phyloP scores from a whole-genome alignment of 1,140 invertebrate species.

The Anthonomus grandis region DNA sequence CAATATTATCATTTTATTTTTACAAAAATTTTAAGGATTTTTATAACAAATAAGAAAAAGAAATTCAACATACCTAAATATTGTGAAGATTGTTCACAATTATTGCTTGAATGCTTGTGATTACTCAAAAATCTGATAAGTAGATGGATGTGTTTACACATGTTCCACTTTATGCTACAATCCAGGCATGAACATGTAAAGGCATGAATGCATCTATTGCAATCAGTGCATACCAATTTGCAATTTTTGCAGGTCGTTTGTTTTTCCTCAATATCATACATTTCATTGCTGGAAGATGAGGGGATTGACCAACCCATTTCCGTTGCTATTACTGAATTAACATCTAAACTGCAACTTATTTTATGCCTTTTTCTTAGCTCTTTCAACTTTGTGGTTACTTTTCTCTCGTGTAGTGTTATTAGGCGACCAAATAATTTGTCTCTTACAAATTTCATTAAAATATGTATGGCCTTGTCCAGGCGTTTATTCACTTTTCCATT shows the following conservation, averaged over 20 bases:
- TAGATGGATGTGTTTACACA: conserved; percentile 25
- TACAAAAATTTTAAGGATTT: too few relatives aligned
- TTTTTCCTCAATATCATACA: conserved; percentile 9
- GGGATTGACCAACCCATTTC: conserved; percentile 5
- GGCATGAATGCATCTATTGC: conserved; percentile 18
- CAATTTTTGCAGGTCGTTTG: conserved; percentile 8
- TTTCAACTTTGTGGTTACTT: conserved; percentile 11
- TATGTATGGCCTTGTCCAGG: conserved; percentile 10
- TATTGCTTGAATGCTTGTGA: too few relatives aligned
- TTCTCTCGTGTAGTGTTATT: conserved; percentile 11
- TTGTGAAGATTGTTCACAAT: too few relatives aligned
- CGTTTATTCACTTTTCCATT: conserved; percentile 17
- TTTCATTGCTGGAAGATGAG: conserved; percentile 12
- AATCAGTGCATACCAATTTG: conserved; percentile 15
- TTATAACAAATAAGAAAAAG: too few relatives aligned
- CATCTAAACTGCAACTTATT: conserved; percentile 5
- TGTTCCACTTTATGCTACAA: conserved; percentile 18
- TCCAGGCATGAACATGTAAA: conserved; percentile 24
- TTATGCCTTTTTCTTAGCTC: conserved; percentile 13
- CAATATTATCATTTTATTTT: too few relatives aligned
- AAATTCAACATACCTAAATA: too few relatives aligned
- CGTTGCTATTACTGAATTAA: conserved; percentile 1
- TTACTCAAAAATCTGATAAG: conserved; percentile 9
- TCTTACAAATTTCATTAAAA: conserved; percentile 19
- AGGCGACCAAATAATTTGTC: conserved; percentile 16